Conservation (phyloP, 1,140 invertebrate species). For the Sycophila sp. region DNA sequence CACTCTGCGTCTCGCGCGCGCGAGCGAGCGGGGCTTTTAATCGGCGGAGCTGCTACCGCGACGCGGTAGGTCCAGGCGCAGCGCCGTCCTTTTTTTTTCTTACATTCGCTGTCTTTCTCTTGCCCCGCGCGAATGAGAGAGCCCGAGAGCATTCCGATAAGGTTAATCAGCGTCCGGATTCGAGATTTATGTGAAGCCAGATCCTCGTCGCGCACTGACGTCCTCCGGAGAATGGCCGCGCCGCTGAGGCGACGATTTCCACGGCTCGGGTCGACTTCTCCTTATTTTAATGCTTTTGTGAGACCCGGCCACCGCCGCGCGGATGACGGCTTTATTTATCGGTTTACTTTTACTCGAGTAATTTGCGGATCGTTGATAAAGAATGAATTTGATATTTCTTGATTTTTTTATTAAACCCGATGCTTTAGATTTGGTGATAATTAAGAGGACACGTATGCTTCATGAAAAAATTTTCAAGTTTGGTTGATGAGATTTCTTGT, state of each 20-base stretch:
- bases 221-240: not conserved
- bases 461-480: no score
- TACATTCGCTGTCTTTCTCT: no score
- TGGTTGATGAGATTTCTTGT: no score
- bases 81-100: not conserved
- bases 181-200: conserved; percentile 47
- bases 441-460: no score
- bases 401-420: not conserved
- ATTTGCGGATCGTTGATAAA: no score
- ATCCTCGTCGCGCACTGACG: not conserved
- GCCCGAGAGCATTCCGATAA: conserved; percentile 45
- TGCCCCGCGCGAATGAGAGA: not conserved
- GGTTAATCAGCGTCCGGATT: conserved; percentile 50
- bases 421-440: no score
- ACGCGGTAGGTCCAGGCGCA: conserved; percentile 39
- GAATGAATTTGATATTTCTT: not conserved
- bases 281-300: no score
- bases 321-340: conserved; percentile 12
- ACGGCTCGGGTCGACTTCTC: no score
- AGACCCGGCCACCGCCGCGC: no score
- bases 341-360: not conserved
- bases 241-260: not conserved
- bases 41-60: conserved; percentile 14
- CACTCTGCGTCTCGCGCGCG: not conserved
- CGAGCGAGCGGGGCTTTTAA: conserved; percentile 26